Base-by-base conservation (phyloP, 2,888 invertebrate genomes). In the Hydroisotoma schaefferi region DNA sequence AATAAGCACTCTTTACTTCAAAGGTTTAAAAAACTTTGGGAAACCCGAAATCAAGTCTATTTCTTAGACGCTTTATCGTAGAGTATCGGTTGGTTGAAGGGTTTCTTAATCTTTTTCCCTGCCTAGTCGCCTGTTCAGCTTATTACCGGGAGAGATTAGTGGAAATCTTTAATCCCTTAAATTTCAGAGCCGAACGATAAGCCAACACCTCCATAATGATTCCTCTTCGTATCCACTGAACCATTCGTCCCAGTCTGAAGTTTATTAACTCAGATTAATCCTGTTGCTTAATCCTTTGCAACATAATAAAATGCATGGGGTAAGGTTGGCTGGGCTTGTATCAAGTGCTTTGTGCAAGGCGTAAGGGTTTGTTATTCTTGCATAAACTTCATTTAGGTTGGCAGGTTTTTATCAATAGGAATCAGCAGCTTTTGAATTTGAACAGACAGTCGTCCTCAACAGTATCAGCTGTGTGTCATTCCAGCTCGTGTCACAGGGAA, bases 311-410 rank as follows among this genome's bases (percentile, higher is more conserved):
- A 27, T 22, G 23, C n/a, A 44, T n/a, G n/a, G n/a, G n/a, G n/a
- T n/a, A n/a, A n/a, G n/a, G n/a, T n/a, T n/a, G n/a, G n/a, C n/a
- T n/a, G n/a, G n/a, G n/a, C n/a, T n/a, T 28, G 53, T 52, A 61
- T 61, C 61, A 61, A 61, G 53, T 57, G 48, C 53, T n/a, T n/a
- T n/a, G n/a, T n/a, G n/a, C n/a, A n/a, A n/a, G 53, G 38, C 54
- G 52, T 38, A 53, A 27, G 38, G 43, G 53, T 40, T 53, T 53
- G 53, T 53, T 53, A 37, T 53, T 53, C 43, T 43, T 53, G 40
- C 28, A 52, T 40, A 53, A 53, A 53, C 53, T 53, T 53, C 40
- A 28, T 52, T 27, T 38, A 27, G 26, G 20, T 53, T 40, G 25
- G 38, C 12, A 37, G 15, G 53, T 25, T 23, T 22, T 46, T 22